A percentile compares a stretch with the other conserved stretches of the same genome.
Conservation (phyloP, 2,113 vertebrate genomes). For the Sebastes fasciatus region DNA sequence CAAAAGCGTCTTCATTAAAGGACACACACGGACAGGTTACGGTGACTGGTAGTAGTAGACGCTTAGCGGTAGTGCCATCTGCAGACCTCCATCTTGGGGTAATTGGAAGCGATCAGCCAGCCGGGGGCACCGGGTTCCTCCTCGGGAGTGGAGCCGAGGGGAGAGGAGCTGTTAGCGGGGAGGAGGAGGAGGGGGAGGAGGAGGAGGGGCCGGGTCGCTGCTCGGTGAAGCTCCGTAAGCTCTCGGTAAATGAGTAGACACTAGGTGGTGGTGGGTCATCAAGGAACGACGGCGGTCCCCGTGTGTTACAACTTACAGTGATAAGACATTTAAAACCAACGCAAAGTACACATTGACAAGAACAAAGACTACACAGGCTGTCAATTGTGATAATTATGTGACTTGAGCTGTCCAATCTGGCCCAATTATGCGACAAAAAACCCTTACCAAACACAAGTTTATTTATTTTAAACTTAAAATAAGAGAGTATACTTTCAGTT, state of each 20-base stretch:
- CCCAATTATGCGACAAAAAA: not conserved
- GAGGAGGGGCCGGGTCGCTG: conserved; percentile 73
- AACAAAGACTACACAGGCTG: not conserved
- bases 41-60: conserved; percentile 51
- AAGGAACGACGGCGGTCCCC: conserved; percentile 36
- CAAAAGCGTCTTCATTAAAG: conserved; percentile 69
- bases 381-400: not conserved
- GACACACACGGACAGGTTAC: conserved; percentile 65
- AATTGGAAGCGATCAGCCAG: conserved; percentile 74
- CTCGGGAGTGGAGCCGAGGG: conserved; percentile 79
- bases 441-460: no score
- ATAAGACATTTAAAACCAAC: no score
- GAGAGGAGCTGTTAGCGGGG: conserved; percentile 71
- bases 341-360: not conserved
- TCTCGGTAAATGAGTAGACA: conserved; percentile 72
- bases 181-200: conserved; percentile 48
- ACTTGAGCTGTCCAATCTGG: not conserved
- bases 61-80: conserved; percentile 74
- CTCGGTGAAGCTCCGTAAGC: conserved; percentile 70
- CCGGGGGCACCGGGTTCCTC: conserved; percentile 83
- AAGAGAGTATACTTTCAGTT: no score
- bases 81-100: conserved; percentile 85
- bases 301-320: not conserved
- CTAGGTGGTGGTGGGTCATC: conserved; percentile 44
- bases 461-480: no score